Evolutionary conservation across 1,140 invertebrate genomes (phyloP).

Genomic region (Ephestia elutella): DNA sequence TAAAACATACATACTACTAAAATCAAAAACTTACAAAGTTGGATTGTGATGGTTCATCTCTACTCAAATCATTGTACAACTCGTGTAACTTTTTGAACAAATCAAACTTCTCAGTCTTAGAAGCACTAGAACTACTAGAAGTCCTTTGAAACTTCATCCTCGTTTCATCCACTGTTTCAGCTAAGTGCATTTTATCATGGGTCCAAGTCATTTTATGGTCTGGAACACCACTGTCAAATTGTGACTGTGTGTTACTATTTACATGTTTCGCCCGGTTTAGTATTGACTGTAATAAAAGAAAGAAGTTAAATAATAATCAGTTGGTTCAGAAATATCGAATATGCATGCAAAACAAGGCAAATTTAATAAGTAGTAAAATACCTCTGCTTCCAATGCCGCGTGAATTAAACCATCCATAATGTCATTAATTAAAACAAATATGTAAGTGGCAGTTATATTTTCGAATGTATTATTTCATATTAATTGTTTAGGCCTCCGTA

Average conservation of each 20-base stretch:
- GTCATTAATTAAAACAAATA: constrained; percentile 70
- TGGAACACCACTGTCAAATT: constrained; percentile 65
- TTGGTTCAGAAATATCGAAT: constrained; percentile 11
- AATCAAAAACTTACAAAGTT: constrained; percentile 60
- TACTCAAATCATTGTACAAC: constrained; percentile 72
- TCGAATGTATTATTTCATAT: constrained; percentile 67
- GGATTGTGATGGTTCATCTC: constrained; percentile 65
- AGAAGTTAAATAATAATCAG: background rate
- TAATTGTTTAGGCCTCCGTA: constrained; percentile 62
- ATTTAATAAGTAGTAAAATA: constrained; percentile 45
- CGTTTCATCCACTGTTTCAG: constrained; percentile 64
- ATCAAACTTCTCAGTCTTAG: constrained; percentile 72
- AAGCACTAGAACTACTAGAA: constrained; percentile 49
- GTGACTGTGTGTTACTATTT: constrained; percentile 55
- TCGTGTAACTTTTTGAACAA: constrained; percentile 77
- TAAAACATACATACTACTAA: background rate
- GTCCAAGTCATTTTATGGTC: constrained; percentile 73
- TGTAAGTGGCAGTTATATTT: constrained; percentile 60
- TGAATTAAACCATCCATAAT: constrained; percentile 76
- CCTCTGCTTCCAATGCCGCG: constrained; percentile 75
- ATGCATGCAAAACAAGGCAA: constrained; percentile 4
- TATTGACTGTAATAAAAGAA: constrained; percentile 49
- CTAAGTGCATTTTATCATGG: constrained; percentile 67
- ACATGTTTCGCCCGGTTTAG: constrained; percentile 68
- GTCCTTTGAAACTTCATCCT: constrained; percentile 68